Evolutionary conservation across 2,888 invertebrate genomes (phyloP), one percentile per base, ranked within the genome.

Genomic region (Camponotus fellah): DNA sequence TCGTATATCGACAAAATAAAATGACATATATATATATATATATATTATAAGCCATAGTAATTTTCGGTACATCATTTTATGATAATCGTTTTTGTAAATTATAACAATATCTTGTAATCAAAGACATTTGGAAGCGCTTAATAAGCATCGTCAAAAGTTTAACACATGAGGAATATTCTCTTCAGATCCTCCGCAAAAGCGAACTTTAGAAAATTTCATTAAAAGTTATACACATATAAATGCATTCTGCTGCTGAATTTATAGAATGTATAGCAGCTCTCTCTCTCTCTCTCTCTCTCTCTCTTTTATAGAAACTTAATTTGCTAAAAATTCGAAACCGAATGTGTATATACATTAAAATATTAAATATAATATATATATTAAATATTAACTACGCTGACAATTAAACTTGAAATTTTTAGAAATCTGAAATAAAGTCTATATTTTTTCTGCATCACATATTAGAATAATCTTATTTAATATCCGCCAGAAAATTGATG

Each of bases 21-120:
- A 75, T 62, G n/a, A 49, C 14, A 14, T 46, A 14, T 49, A 49
- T 46, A 14, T 46, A 14, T 46, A 14, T 46, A 14, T 49, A 49
- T 46, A 14, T 46, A 14, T 65, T 58, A 68, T 34, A 75, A 75
- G n/a, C 34, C 53, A 46, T n/a, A 17, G 26, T 14, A 26, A 77
- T 17, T 40, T 14, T 5, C 1, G 10, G 3, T 21, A n/a, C 40
- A 26, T 26, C 40, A 4, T 43, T 37, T 17, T 26, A 32, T 14
- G 2, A 17, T 1, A 56, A 62, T 60, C n/a, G 14, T 49, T 75
- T 21, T 21, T 14, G 34, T 64, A 10, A 62, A 46, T 74, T 74
- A 17, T 46, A 34, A n/a, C 21, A 62, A 46, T 32, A 56, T 21
- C 21, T 32, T 6, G 32, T 62, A 32, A 75, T 62, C 43, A 62